Conservation (phyloP, 2,888 invertebrate genomes). For the Tubulanus polymorphus region DNA sequence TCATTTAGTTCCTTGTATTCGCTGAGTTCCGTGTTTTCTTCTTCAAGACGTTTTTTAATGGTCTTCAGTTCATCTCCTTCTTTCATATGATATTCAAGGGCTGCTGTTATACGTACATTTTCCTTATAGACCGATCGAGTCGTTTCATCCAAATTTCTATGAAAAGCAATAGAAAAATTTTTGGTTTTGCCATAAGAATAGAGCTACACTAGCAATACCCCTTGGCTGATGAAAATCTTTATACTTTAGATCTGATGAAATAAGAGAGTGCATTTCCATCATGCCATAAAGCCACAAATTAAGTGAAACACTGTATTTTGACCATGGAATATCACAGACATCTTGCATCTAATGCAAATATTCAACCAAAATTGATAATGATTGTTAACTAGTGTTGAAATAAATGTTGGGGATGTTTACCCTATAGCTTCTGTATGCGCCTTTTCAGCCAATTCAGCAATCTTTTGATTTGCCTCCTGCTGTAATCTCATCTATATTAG, state of each 20-base stretch:
- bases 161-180: too few relatives aligned
- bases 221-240: too few relatives aligned
- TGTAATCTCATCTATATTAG: conserved; percentile 47
- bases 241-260: too few relatives aligned
- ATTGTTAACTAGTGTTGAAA: neutral
- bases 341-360: neutral
- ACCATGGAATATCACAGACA: neutral
- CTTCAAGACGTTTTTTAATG: conserved; percentile 28
- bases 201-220: too few relatives aligned
- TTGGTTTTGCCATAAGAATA: too few relatives aligned
- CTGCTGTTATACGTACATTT: conserved; percentile 49
- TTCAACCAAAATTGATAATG: neutral
- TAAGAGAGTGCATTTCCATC: too few relatives aligned
- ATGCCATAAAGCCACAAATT: too few relatives aligned
- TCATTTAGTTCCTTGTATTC: conserved; percentile 47
- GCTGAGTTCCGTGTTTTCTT: conserved; percentile 36
- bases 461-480: conserved; percentile 53
- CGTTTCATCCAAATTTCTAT: conserved; percentile 50
- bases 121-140: conserved; percentile 53
- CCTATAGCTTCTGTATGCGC: conserved; percentile 52
- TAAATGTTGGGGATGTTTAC: conserved; percentile 26
- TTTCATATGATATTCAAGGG: conserved; percentile 45
- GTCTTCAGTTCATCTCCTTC: conserved; percentile 46
- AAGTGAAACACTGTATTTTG: too few relatives aligned
- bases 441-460: conserved; percentile 50